Evolutionary conservation across 2,888 invertebrate genomes (phyloP), one percentile per base, ranked within the genome.

Genomic region (Timandra comae): DNA sequence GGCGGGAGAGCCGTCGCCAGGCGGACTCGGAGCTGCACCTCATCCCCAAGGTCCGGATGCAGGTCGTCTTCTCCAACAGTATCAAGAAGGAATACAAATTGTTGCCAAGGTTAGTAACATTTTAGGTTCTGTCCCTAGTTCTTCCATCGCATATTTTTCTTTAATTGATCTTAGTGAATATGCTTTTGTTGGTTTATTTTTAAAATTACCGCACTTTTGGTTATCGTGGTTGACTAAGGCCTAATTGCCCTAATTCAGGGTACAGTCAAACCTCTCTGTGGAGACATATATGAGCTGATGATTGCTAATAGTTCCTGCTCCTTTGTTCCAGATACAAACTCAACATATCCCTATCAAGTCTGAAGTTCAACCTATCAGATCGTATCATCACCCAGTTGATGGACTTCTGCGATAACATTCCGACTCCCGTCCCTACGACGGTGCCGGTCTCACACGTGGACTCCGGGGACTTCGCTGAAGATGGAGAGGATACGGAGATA

Each of bases 361-460:
- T 94, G 24, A 93, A 93, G 53, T 66, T 94, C 20, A 93, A 93
- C 69, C 72, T 94, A 20, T 93, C 93, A 0, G 93, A 94, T 60
- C 87, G 90, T 29, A 90, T 91, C 62, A 85, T 93, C 16, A 86
- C 88, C 12, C 71, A 88, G 16, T 74, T 94, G 2, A 75, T 91
- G 38, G 90, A 91, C 48, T 94, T 93, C 64, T 51, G 56, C 23
- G 87, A 86, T 49, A 85, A 81, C 40, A 50, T 86, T 0, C 87
- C 87, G 0, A 42, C 79, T 0, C 87, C 87, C 0, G 72, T 76
- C 0, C 84, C 86, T 0, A 84, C 81, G 40, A 78, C 85, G 0
- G 82, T 86, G 0, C 84, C 86, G 0, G 77, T 84, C 1, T 81
- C 85, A 0, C 76, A 75, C 46, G 67, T 76, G 66, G 85, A 86